Evolutionary conservation across 2,797 vertebrate species (phyloP).

Genomic region (Sitta carolinensis): DNA sequence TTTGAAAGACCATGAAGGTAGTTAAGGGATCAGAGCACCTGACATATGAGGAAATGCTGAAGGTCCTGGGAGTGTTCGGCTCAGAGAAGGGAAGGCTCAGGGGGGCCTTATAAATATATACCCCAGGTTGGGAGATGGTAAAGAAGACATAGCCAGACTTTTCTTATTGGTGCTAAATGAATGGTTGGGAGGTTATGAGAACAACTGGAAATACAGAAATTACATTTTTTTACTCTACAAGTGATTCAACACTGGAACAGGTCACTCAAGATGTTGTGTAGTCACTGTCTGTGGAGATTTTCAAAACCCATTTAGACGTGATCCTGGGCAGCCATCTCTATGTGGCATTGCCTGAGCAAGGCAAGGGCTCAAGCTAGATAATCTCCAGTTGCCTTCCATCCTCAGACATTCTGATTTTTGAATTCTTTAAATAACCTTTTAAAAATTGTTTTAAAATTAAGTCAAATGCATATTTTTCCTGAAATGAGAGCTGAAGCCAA

Average conservation of each 20-base stretch:
- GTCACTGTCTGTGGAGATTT: background rate
- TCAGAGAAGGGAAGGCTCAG: background rate
- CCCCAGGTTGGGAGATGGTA: background rate
- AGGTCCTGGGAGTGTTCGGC: background rate
- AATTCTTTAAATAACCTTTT: background rate
- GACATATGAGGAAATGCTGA: background rate
- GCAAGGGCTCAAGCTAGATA: background rate
- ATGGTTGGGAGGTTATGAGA: background rate
- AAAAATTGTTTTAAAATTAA: background rate
- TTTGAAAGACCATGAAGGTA: background rate
- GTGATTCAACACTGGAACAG: background rate
- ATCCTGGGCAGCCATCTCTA: background rate
- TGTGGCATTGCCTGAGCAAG: background rate
- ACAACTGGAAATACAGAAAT: background rate
- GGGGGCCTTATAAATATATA: background rate
- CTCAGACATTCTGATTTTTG: background rate
- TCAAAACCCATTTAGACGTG: background rate
- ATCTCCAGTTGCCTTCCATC: background rate
- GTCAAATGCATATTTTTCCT: background rate
- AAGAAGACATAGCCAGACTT: background rate
- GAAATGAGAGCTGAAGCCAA: background rate
- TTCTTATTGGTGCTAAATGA: background rate
- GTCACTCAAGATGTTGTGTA: background rate
- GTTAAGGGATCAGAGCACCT: background rate
- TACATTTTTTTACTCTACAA: accelerated